Percentiles rank a stretch among this genome's conserved stretches.
Evolutionary conservation across 2,113 vertebrate species (phyloP).

Genomic region (Rhinolophus sinicus): DNA sequence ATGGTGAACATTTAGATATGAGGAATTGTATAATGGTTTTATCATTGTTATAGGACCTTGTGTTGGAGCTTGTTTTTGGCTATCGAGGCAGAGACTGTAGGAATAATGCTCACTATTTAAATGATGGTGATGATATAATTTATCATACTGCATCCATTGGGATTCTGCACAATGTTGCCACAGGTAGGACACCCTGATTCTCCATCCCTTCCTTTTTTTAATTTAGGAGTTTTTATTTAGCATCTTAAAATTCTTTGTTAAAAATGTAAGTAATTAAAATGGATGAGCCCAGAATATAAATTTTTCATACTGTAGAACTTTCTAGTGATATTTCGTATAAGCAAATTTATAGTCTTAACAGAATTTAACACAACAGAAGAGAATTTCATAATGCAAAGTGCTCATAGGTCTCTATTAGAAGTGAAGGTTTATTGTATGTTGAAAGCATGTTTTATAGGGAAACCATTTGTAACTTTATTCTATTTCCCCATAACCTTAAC

Average conservation of each 20-base stretch:
- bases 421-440: not conserved
- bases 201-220: not conserved
- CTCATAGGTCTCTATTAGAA: not conserved
- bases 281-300: not conserved
- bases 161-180: constrained; percentile 95
- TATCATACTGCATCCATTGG: constrained; percentile 97
- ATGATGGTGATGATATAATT: constrained; percentile 97
- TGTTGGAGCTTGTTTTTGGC: constrained; percentile 97
- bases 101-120: constrained; percentile 99
- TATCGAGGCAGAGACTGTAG: constrained; percentile 98
- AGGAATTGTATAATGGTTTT: not conserved
- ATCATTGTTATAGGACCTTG: constrained; percentile 90
- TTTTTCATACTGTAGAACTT: constrained; percentile 6
- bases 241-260: constrained; percentile 33
- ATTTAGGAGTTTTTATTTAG: not conserved
- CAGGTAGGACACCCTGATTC: constrained; percentile 87
- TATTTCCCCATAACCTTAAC: not conserved
- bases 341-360: not conserved
- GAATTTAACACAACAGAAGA: not conserved
- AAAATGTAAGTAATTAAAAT: constrained; percentile 32
- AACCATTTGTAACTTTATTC: not conserved
- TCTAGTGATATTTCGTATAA: not conserved
- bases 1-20: not conserved
- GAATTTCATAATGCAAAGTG: not conserved
- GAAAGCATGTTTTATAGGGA: not conserved